Base-by-base conservation (phyloP, 1,140 invertebrate genomes). In the Pinna nobilis region DNA sequence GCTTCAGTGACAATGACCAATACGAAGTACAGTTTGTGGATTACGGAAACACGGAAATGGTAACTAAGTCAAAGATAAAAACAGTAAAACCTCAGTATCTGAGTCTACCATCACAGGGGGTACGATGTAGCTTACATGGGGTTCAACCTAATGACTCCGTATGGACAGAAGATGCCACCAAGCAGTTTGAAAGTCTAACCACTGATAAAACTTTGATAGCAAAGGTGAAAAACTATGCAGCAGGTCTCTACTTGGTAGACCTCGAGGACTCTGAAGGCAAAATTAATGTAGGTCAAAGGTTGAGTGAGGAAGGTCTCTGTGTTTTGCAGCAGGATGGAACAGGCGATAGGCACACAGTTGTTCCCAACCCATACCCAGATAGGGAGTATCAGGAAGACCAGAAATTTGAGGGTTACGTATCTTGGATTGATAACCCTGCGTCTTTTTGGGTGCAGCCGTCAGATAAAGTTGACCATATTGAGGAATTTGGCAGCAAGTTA, bases 1-100 rank as follows among this genome's bases (percentile, higher is more conserved):
- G 94, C 79, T 91, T 93, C 72, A 90, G 90, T 9, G 93, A 93
- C 50, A n/a, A n/a, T n/a, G 60, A 76, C 20, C 92, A 93, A 35
- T 93, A 91, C n/a, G 93, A 93, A 0, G 92, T 96, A 0, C 90
- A 92, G 30, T 96, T 95, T 81, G 92, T 96, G 5, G 83, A 85
- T 57, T 85, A 84, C 73, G 86, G 86, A n/a, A 88, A 88, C 60
- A 78, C 74, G 23, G 84, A 87, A 28, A 77, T 28, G 47, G 77
- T 86, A 0, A 9, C 41, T 6, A 50, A 70, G 9, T 70, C 61
- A 35, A 64, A 70, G 30, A 32, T 86, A 3, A 81, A 76, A 70
- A 57, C 70, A 9, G 35, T 85, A 25, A 82, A 79, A 25, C 51
- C 70, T 47, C 77, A 84, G 33, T 84, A 76, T 47, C 71, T 78